These are phyloP conservation scores for Bugula neritina DNA, from an alignment of 2,888 invertebrate genomes.

Conservation along the genomic window DNA sequence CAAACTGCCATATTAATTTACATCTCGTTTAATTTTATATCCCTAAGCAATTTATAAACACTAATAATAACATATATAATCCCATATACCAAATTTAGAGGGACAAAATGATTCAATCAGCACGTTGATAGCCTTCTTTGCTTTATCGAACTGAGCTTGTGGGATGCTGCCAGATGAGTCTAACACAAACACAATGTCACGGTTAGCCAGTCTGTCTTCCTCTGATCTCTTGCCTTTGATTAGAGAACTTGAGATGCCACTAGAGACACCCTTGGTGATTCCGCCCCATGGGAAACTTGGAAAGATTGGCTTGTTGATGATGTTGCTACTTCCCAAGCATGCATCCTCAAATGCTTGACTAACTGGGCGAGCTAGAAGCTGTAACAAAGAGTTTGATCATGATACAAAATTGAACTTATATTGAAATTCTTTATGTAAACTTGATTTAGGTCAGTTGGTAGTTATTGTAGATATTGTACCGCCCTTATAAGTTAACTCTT, in stretches of 20 bases:
- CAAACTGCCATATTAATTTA: no score
- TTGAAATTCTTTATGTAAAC: no score
- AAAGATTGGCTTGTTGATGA: neutral
- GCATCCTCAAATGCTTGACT: constrained; percentile 21
- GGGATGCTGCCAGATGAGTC: constrained; percentile 16
- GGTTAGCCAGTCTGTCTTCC: neutral
- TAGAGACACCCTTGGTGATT: neutral
- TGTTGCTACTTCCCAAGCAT: neutral
- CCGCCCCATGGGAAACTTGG: neutral
- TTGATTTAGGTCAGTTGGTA: no score
- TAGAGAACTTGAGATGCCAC: neutral
- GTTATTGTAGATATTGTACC: no score
- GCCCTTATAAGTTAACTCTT: no score
- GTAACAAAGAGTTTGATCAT: no score
- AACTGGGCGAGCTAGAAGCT: constrained; percentile 1
- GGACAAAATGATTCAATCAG: constrained; percentile 24
- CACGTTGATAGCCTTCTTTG: constrained; percentile 22
- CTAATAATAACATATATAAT: no score
- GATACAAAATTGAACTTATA: no score
- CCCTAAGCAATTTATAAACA: no score
- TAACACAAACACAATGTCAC: constrained; percentile 21
- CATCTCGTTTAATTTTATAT: no score
- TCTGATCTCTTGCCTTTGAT: neutral
- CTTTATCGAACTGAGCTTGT: constrained; percentile 3
- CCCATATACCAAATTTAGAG: constrained; percentile 9